Conservation (phyloP, 2,797 vertebrate species). For the Schizopygopsis malacanthus region DNA sequence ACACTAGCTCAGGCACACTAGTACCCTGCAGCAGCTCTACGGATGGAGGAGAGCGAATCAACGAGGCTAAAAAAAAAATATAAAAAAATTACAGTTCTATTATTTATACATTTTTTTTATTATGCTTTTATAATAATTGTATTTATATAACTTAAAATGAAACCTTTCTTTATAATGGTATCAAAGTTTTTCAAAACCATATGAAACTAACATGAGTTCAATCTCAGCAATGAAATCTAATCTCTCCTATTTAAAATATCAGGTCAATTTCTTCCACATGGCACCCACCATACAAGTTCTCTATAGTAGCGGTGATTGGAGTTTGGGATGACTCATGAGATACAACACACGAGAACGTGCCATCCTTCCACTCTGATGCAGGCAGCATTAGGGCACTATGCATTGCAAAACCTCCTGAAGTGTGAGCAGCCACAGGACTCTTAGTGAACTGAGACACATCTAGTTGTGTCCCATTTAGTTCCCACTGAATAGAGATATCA, state of each 20-base stretch:
- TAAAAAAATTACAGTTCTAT: not conserved
- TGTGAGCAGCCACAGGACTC: slow-evolving; percentile 60
- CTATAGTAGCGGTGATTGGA: slow-evolving; percentile 50
- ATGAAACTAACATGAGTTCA: not conserved
- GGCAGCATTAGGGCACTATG: slow-evolving; percentile 68
- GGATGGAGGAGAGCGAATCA: slow-evolving; percentile 59
- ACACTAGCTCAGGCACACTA: slow-evolving; percentile 66
- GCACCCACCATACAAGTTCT: slow-evolving; percentile 71
- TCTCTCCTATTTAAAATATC: not conserved
- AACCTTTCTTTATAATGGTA: not conserved
- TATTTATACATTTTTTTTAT: not conserved
- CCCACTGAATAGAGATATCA: slow-evolving; percentile 69
- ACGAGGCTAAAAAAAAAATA: slow-evolving; percentile 57
- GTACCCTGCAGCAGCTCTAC: slow-evolving; percentile 66
- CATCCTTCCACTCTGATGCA: slow-evolving; percentile 33
- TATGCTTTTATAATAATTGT: too few relatives aligned
- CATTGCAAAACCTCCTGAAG: slow-evolving; percentile 64
- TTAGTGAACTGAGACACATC: slow-evolving; percentile 59
- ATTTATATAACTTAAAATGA: too few relatives aligned
- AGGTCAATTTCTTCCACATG: not conserved
- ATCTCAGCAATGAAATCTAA: not conserved
- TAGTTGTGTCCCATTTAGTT: slow-evolving; percentile 60
- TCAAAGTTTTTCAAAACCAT: not conserved
- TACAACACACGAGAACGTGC: slow-evolving; percentile 70
- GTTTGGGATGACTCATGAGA: slow-evolving; percentile 69